A percentile compares a stretch with the other conserved stretches of the same genome.
Evolutionary conservation across 2,113 vertebrate genomes (phyloP).

Genomic region (Psilopogon haemacephalus): DNA sequence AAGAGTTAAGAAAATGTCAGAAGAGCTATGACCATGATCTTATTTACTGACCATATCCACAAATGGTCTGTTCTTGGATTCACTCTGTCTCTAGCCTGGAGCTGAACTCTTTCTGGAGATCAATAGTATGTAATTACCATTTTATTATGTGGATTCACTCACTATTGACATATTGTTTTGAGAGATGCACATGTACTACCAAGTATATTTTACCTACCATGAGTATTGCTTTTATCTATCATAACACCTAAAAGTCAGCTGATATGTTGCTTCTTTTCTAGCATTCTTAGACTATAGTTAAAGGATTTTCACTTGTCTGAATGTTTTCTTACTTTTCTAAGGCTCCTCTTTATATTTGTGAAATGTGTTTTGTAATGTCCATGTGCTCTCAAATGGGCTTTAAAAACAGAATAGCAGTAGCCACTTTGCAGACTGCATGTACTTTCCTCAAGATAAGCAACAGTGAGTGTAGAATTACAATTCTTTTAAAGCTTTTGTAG

Average conservation of each 20-base stretch:
- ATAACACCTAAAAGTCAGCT: background rate
- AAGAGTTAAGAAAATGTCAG: background rate
- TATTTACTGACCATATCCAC: background rate
- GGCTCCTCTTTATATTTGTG: background rate
- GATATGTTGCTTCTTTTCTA: background rate
- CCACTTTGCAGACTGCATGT: background rate
- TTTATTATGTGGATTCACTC: background rate
- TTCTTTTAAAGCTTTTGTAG: conserved; percentile 35
- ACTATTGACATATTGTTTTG: background rate
- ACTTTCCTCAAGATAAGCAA: conserved; percentile 35
- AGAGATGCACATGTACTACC: background rate
- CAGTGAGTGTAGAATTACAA: conserved; percentile 49
- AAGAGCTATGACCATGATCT: background rate
- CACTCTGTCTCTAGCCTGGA: background rate
- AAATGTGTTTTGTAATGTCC: background rate
- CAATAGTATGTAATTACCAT: background rate
- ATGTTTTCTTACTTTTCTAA: background rate
- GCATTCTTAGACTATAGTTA: background rate
- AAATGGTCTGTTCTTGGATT: background rate
- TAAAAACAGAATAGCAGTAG: conserved; percentile 2
- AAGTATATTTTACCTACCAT: background rate
- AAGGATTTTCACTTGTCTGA: background rate
- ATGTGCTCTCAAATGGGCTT: background rate
- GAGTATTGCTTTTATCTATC: background rate
- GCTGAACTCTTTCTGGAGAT: background rate